phyloP scores from a whole-genome alignment of 2,888 invertebrate species.

The Noctuana brunneofusca region DNA sequence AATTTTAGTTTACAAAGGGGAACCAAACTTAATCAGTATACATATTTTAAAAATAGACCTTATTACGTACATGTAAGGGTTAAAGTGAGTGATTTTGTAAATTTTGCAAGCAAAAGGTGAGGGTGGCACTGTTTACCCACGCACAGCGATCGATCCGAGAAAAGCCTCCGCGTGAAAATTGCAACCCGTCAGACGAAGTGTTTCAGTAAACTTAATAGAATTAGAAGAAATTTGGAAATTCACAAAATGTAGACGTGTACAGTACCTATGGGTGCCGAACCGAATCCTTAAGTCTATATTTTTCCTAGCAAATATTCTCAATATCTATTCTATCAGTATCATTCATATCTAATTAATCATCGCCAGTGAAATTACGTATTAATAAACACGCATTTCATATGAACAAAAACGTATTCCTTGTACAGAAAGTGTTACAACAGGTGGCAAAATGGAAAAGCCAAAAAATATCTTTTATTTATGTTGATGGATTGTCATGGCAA shows the following conservation, averaged over 20 bases:
- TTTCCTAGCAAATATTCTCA: no score
- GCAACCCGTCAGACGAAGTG: slow-evolving; percentile 60
- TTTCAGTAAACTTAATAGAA: slow-evolving; percentile 54
- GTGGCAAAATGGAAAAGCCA: slow-evolving; percentile 1
- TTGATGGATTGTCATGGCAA: slow-evolving; percentile 71
- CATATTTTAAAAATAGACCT: slow-evolving; percentile 38
- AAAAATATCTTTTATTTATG: slow-evolving; percentile 1
- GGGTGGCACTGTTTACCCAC: slow-evolving; percentile 77
- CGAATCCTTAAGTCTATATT: no score
- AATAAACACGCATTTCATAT: not conserved
- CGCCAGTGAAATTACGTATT: slow-evolving; percentile 24
- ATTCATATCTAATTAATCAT: not conserved
- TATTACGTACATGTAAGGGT: slow-evolving; percentile 39
- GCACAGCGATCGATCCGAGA: slow-evolving; percentile 74
- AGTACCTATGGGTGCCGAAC: not conserved
- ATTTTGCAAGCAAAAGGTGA: slow-evolving; percentile 56
- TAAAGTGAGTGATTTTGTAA: slow-evolving; percentile 37
- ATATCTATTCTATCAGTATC: no score
- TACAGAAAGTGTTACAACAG: not conserved
- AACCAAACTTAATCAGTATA: slow-evolving; percentile 9
- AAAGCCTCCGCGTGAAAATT: slow-evolving; percentile 78
- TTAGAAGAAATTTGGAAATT: slow-evolving; percentile 52
- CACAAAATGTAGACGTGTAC: not conserved
- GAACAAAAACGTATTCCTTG: not conserved
- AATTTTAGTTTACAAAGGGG: slow-evolving; percentile 18